Base-by-base conservation (phyloP, 2,888 invertebrate species). In the Mallateleia sp. region DNA sequence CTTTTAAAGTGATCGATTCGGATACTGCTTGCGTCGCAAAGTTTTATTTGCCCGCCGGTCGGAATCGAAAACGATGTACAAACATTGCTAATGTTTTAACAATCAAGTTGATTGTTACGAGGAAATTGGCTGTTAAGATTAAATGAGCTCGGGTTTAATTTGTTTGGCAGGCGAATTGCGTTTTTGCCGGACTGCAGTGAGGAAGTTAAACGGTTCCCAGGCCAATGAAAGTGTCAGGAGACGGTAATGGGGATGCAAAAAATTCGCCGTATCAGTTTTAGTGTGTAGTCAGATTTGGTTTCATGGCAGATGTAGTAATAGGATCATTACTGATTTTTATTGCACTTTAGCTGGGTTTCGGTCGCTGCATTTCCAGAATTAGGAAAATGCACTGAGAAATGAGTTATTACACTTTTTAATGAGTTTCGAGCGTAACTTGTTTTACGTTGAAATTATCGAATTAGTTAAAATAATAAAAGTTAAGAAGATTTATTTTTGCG, bases 141-240 rank as follows among this genome's bases (percentile, higher is more conserved):
- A 75, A 75, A 75, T 75, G 75, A 64, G 64, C 64, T 52, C 28
- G 25, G n/a, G 54, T 75, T 75, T 25, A 52, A 64, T 75, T 75
- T 75, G 54, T 64, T 75, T 64, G 52, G 20, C 62, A 52, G 54
- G 38, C 11, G 25, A 54, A 64, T 75, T 28, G 62, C 75, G 38
- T 75, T 62, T 32, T 64, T 56, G 69, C 25, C 24, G 20, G n/a
- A 3, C n/a, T n/a, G 50, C 64, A 64, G 20, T 64, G 11, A 56
- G 56, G n/a, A 25, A 56, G 18, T 56, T 56, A 28, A 56, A 56
- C 15, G 25, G n/a, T 18, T 56, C 25, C n/a, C 38, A 11, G 38
- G 38, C 38, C 38, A 38, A 38, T 38, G 38, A 38, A 38, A 38
- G 11, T 38, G 38, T 38, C 14, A 2, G 38, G 38, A 2, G 11